These are phyloP conservation scores for Salvelinus alpinus DNA, from an alignment of 2,113 vertebrate species.

Conservation along the genomic window DNA sequence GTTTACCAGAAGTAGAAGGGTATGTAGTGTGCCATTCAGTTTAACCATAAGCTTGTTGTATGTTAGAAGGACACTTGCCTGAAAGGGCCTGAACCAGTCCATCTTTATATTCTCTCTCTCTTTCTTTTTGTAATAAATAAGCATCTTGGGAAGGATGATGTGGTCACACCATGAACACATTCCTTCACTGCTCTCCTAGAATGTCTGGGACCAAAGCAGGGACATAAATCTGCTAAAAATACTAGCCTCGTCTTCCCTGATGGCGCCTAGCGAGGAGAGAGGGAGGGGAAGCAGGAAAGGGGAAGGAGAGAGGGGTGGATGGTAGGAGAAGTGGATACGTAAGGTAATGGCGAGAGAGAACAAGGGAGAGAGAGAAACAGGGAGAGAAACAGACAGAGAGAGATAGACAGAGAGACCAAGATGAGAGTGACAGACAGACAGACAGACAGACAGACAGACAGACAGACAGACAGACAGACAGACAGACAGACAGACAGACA, in stretches of 20 bases:
- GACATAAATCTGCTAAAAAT: not conserved
- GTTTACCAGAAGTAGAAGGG: too few species aligned
- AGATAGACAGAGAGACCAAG: not conserved
- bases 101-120: not conserved
- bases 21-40: too few species aligned
- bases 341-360: not conserved
- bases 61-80: too few species aligned
- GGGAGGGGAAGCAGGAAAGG: not conserved
- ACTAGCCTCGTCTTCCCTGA: not conserved
- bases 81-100: too few species aligned
- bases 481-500: too few species aligned
- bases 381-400: not conserved
- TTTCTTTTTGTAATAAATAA: constrained; percentile 19
- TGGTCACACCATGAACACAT: constrained; percentile 30
- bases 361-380: not conserved
- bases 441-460: not conserved
- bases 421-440: not conserved
- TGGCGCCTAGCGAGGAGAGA: not conserved
- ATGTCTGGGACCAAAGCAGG: not conserved
- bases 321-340: too few species aligned
- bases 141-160: constrained; percentile 21
- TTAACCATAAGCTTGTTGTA: too few species aligned
- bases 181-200: constrained; percentile 11
- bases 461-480: not conserved
- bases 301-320: not conserved